phyloP scores from a whole-genome alignment of 2,797 vertebrate genomes.

The Limnodromus scolopaceus region DNA sequence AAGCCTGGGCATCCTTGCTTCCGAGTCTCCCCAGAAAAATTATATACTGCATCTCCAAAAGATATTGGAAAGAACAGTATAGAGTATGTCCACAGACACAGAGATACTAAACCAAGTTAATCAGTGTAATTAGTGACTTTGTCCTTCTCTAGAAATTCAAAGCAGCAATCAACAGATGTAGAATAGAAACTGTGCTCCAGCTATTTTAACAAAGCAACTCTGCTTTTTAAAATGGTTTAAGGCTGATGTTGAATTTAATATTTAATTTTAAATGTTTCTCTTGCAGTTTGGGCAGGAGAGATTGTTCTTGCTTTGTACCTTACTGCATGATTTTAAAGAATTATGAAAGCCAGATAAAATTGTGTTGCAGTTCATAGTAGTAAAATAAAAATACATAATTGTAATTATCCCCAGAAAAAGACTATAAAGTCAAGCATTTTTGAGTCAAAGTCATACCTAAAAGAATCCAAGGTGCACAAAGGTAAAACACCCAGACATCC shows the following conservation, averaged over 20 bases:
- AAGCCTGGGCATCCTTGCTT: neutral
- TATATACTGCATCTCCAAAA: neutral
- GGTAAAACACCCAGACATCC: neutral
- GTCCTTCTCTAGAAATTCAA: neutral
- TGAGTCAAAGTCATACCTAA: neutral
- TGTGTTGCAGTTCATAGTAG: neutral
- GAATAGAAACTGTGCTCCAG: neutral
- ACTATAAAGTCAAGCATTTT: neutral
- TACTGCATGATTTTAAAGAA: neutral
- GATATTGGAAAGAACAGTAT: neutral
- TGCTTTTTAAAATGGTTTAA: neutral
- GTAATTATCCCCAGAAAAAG: slow-evolving; percentile 20
- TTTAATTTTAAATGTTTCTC: neutral
- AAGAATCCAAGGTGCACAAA: neutral
- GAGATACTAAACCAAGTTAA: neutral
- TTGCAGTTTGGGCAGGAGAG: neutral
- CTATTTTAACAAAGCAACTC: neutral
- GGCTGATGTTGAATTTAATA: neutral
- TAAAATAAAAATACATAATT: neutral
- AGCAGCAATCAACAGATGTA: neutral
- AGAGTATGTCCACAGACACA: neutral
- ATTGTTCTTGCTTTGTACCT: neutral
- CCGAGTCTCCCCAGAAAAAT: neutral
- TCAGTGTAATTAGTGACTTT: neutral
- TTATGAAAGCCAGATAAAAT: neutral